Evolutionary conservation across 2,888 invertebrate species (phyloP), one percentile per base, ranked within the genome.

Genomic region (Chelonus formosanus): DNA sequence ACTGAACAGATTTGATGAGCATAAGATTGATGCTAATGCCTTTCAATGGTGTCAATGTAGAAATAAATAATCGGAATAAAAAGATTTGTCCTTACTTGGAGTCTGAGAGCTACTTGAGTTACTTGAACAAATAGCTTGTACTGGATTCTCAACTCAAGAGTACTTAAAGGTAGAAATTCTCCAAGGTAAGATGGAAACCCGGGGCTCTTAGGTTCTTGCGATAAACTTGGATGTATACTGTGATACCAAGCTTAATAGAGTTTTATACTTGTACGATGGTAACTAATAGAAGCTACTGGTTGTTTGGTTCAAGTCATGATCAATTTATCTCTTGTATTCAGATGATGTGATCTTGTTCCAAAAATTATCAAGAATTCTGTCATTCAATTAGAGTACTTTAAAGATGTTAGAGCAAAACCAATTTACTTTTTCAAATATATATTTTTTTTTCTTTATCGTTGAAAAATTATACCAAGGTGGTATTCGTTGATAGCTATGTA

Each of bases 141-240:
- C 45, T 40, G 8, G 48, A 59, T 48, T 50, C 59, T 58, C 47
- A 35, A 58, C 48, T 20, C 20, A 36, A 47, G 10, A 31, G 35
- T 31, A 59, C 59, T 59, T 34, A 45, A 32, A 32, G 35, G 58
- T 45, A n/a, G 48, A 47, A 47, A 58, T 58, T 58, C 58, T 58
- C 58, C 34, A 34, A 34, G 35, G 58, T 35, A 10, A 35, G 40
- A 10, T 34, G n/a, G 58, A 10, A 34, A 58, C 47, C 47, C 10
- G 32, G 34, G 34, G 35, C 47, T 47, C 7, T 48, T 58, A 8
- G 34, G 45, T 58, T 48, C 58, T 35, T 34, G 35, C 10, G 45
- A 58, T 58, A 58, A 58, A 58, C 58, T 58, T 35, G 10, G 58
- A 35, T 47, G 34, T n/a, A 58, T 34, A 4, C 45, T 35, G 20